These are phyloP conservation scores for Panopea generosa DNA, from an alignment of 2,888 invertebrate genomes.

Conservation along the genomic window DNA sequence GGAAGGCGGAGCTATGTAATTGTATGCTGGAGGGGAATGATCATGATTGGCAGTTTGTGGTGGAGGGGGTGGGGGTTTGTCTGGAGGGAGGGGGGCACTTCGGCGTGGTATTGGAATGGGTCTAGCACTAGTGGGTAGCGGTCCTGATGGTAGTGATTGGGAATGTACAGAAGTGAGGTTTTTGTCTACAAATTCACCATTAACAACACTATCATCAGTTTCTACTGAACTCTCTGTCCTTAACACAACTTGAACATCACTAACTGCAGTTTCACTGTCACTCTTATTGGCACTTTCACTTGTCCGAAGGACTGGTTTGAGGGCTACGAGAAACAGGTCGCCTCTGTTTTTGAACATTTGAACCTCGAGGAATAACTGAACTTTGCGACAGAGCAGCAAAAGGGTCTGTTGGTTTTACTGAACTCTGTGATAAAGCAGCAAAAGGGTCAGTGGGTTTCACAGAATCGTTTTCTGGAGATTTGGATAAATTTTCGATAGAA, in stretches of 20 bases:
- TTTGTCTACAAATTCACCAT: neutral
- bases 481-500: conserved; percentile 54
- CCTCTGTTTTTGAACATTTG: conserved; percentile 11
- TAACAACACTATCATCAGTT: too few species aligned
- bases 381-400: conserved; percentile 50
- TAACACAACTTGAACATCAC: neutral
- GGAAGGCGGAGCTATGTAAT: neutral
- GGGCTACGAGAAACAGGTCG: conserved; percentile 19
- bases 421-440: conserved; percentile 51
- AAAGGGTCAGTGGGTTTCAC: conserved; percentile 29
- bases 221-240: too few species aligned
- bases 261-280: conserved; percentile 10
- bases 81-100: conserved; percentile 52
- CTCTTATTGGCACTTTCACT: too few species aligned
- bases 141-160: conserved; percentile 40
- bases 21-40: conserved; percentile 3
- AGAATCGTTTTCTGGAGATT: conserved; percentile 16
- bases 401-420: conserved; percentile 34
- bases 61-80: conserved; percentile 59
- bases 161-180: conserved; percentile 42
- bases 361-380: conserved; percentile 22
- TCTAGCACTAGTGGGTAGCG: conserved; percentile 23
- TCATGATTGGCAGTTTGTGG: conserved; percentile 16
- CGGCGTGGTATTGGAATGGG: conserved; percentile 57
- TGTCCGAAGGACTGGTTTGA: too few species aligned